phyloP scores from a whole-genome alignment of 2,797 vertebrate genomes.

The Myotis planiceps region DNA sequence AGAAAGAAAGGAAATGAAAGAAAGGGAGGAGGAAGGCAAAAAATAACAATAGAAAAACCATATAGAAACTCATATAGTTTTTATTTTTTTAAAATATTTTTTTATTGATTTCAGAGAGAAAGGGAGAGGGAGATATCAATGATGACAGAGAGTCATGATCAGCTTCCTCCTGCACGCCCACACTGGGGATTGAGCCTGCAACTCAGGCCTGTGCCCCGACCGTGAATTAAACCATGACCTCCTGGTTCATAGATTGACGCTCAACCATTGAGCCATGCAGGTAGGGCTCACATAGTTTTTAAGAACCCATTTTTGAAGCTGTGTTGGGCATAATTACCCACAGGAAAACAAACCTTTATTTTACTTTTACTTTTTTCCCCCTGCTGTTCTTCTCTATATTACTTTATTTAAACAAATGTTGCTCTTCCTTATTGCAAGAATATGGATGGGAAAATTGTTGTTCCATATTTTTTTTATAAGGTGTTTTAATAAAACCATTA shows the following conservation, averaged over 20 bases:
- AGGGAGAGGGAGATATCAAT: neutral
- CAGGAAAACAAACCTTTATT: neutral
- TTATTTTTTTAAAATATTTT: neutral
- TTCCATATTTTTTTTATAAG: neutral
- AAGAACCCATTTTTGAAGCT: conserved; percentile 1
- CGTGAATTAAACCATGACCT: neutral
- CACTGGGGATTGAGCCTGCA: neutral
- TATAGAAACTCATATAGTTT: neutral
- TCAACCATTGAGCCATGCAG: neutral
- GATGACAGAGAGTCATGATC: neutral
- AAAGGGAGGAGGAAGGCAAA: neutral
- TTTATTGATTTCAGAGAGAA: neutral
- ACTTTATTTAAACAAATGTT: neutral
- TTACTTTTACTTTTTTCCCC: neutral
- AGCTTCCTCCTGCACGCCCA: neutral
- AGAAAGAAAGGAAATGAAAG: conserved; percentile 1
- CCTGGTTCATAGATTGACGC: neutral
- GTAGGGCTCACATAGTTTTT: neutral
- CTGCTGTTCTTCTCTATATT: neutral
- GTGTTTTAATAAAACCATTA: conserved; percentile 3
- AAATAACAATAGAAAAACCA: neutral
- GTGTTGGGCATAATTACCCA: neutral
- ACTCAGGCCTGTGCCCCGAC: neutral
- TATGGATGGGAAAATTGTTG: neutral
- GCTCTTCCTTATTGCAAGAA: neutral